Base-by-base conservation (phyloP, 2,113 vertebrate species). In the Bothrops jararaca region DNA sequence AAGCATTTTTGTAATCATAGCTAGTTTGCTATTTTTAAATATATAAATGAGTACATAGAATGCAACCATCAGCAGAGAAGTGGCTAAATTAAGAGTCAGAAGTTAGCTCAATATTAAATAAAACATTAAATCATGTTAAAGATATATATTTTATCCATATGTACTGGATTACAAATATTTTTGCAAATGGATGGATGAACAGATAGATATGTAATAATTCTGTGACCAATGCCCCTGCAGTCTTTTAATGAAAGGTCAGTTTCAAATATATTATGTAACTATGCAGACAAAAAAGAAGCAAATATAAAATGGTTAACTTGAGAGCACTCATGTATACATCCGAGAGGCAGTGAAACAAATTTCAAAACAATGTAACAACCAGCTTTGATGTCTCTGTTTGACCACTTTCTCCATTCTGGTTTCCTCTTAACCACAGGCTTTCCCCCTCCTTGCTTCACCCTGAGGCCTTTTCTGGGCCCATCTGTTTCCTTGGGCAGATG, bases 381-480 rank as follows among this genome's bases (percentile, higher is more conserved):
- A 23, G 93, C 58, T 87, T 18, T 58, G 15, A 80, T 92, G 52
- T 93, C 91, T 18, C 26, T 23, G 26, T 88, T 91, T 48, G 50
- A 92, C 20, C 20, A 0, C 39, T 95, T 92, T 90, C 85, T 92
- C 54, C 89, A 58, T 45, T 94, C 93, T 91, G 56, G 74, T 39
- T 58, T 94, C 85, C 88, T 74, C 23, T 3, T 58, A 58, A 24
- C 92, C 34, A 87, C 22, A 15, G 9, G 8, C 34, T 15, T 69
- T 93, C 95, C 87, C 85, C 57, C 34, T 11, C 88, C 90, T 89
- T 89, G 7, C 26, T 90, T 29, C 50, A 13, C 24, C 74, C 22
- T 26, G 23, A 1, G 3, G 90, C 90, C 93, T 86, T 7, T 89
- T 23, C 92, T 89, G 3, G 48, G 54, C 34, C 89, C 15, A 90